Evolutionary conservation across 2,888 invertebrate genomes (phyloP), one percentile per base, ranked within the genome.

Genomic region (Cheilosia impressa): DNA sequence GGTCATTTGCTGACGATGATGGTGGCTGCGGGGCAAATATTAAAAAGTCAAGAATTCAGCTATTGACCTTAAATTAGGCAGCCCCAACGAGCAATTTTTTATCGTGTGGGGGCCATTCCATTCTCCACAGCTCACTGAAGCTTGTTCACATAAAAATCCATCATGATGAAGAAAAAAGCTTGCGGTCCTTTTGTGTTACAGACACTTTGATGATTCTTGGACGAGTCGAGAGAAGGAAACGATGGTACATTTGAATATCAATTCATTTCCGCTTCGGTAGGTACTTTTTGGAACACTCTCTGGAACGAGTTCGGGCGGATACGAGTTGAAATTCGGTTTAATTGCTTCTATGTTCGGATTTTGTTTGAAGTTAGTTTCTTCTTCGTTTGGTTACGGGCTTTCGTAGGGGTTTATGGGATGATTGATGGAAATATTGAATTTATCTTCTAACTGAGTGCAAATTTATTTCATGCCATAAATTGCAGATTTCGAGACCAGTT

Each of bases 161-260:
- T 75, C 53, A 19, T 27, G 2, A 0, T 10, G 47, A 2, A 13
- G 22, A 24, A 41, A 31, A 15, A n/a, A 45, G n/a, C 38, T 41
- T 68, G 62, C 17, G 62, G 72, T 47, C 45, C 5, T 68, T 73
- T 73, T 80, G 62, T 41, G 47, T 27, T 47, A n/a, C 31, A 15
- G 13, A 63, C 0, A 31, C 17, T 17, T 13, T 45, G 38, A 17
- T 34, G 38, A 52, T 60, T 24, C 22, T 17, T n/a, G 17, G 22
- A 22, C 13, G 4, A 63, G 24, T 58, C 19, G 27, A 38, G 43
- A 68, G 43, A 68, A 55, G 38, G 41, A 53, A 24, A 73, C 62
- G 75, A 50, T 69, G 62, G 31, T 63, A 57, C 38, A 71, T 45
- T 68, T 38, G 45, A 65, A 66, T 65, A 66, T 52, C 27, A 78